phyloP scores from a whole-genome alignment of 2,888 invertebrate species.

The Noctua janthe region DNA sequence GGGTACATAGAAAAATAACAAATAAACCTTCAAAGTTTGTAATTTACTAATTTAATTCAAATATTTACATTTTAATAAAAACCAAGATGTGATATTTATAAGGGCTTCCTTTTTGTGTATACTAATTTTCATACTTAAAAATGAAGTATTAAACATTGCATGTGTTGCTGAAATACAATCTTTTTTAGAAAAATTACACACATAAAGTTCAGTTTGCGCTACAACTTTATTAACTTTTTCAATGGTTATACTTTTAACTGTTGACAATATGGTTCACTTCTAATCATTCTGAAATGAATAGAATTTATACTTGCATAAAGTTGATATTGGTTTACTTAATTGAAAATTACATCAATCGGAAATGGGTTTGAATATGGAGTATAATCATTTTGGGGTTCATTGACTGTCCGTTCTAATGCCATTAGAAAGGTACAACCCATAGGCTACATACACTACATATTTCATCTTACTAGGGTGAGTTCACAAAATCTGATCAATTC shows the following conservation, averaged over 20 bases:
- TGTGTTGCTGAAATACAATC: conserved; percentile 12
- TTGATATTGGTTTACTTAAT: not conserved
- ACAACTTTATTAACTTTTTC: not conserved
- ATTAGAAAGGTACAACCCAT: conserved; percentile 18
- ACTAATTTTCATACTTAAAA: conserved; percentile 51
- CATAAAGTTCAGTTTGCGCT: not conserved
- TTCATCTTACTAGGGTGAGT: conserved; percentile 38
- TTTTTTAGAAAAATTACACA: not conserved
- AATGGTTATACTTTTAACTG: no score
- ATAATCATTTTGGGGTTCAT: not conserved
- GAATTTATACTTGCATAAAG: not conserved
- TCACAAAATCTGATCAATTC: conserved; percentile 20
- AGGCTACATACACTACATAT: conserved; percentile 27
- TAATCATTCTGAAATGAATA: not conserved
- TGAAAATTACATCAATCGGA: not conserved
- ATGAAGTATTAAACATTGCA: conserved; percentile 25
- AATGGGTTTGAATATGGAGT: not conserved
- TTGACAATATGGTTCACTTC: not conserved
- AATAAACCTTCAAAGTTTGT: not conserved
- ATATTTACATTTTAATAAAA: conserved; percentile 11
- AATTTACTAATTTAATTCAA: conserved; percentile 12
- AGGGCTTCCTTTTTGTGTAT: conserved; percentile 28
- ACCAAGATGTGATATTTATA: conserved; percentile 14
- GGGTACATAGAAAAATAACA: not conserved
- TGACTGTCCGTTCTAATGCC: conserved; percentile 6